phyloP scores from a whole-genome alignment of 1,140 invertebrate genomes.

The Drosophila trapezifrons region DNA sequence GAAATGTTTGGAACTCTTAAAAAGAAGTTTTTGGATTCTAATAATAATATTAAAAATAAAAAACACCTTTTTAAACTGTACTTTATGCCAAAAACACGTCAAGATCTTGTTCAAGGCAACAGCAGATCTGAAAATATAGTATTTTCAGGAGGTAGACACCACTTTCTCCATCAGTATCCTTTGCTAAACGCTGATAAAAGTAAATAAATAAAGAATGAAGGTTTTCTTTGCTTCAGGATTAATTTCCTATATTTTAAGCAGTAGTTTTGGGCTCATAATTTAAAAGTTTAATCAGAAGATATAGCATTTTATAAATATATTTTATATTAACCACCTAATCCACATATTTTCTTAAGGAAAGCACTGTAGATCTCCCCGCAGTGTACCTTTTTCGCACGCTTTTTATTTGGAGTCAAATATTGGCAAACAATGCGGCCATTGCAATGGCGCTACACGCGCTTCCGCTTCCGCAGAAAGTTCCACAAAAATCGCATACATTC shows the following conservation, averaged over 20 bases:
- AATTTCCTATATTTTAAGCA: neutral
- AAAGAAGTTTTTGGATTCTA: no score
- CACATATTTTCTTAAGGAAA: no score
- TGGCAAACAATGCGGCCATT: slow-evolving; percentile 63
- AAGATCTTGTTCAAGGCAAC: no score
- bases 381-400: neutral
- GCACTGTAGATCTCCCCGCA: neutral
- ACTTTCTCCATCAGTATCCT: neutral
- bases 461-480: slow-evolving; percentile 71
- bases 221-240: neutral
- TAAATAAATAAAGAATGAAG: no score
- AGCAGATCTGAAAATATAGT: no score
- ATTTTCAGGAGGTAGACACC: no score
- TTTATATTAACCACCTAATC: neutral
- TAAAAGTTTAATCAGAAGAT: no score
- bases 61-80: no score
- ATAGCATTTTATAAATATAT: no score
- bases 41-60: no score
- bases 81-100: no score
- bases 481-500: slow-evolving; percentile 45
- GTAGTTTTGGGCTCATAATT: neutral
- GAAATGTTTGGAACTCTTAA: neutral
- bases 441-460: slow-evolving; percentile 70
- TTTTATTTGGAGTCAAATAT: slow-evolving; percentile 49
- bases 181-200: neutral